A percentile compares a stretch with the other conserved stretches of the same genome.
These are phyloP conservation scores for Onthophagus taurus DNA, from an alignment of 1,140 invertebrate genomes.

Conservation along the genomic window DNA sequence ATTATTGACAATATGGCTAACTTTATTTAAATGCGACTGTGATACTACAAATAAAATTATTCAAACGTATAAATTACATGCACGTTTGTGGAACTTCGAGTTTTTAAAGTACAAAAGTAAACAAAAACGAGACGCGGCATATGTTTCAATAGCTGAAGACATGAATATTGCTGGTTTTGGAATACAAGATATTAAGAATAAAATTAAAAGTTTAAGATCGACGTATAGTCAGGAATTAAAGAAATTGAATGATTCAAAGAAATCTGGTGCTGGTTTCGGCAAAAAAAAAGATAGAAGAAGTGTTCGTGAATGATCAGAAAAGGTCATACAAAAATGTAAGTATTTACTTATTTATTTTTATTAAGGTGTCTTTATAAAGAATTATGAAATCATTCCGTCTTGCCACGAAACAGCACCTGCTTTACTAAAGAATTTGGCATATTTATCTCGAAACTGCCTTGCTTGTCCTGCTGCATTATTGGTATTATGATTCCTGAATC, in stretches of 20 bases:
- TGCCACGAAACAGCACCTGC: constrained; percentile 7
- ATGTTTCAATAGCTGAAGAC: constrained; percentile 8
- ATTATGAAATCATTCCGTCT: constrained; percentile 7
- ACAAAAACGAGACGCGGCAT: constrained; percentile 8
- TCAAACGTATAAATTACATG: constrained; percentile 3
- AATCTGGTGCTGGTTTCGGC: constrained; percentile 18
- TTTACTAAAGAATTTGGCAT: constrained; percentile 3
- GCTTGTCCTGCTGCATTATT: constrained; percentile 2
- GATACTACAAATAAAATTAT: constrained; percentile 10
- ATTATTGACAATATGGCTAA: no score
- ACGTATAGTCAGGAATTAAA: constrained; percentile 17
- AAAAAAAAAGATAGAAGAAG: no score
- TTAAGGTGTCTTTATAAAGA: neutral
- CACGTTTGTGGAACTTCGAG: constrained; percentile 11
- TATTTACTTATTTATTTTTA: constrained; percentile 6
- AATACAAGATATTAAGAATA: constrained; percentile 10
- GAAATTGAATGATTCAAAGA: constrained; percentile 25
- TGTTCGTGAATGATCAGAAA: constrained; percentile 20
- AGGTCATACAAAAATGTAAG: constrained; percentile 10
- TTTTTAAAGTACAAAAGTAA: constrained; percentile 14
- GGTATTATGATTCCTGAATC: constrained; percentile 5
- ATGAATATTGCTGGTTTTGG: constrained; percentile 12
- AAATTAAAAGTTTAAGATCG: constrained; percentile 12
- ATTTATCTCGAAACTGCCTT: neutral
- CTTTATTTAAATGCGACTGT: no score